phyloP scores from a whole-genome alignment of 2,888 invertebrate species.

The Phoenoteleia sp. region DNA sequence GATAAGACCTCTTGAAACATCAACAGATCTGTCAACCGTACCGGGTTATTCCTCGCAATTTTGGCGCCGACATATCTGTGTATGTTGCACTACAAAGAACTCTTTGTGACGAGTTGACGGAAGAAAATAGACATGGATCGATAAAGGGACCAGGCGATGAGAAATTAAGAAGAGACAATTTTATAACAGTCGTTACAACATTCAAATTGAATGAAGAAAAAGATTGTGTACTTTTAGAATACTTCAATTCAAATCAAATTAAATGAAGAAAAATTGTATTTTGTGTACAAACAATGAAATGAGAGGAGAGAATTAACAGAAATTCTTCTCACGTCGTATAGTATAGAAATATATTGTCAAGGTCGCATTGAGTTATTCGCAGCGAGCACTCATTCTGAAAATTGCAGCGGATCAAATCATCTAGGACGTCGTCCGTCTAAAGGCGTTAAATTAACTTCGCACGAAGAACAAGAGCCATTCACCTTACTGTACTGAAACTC shows the following conservation, averaged over 20 bases:
- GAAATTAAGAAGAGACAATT: too few species aligned
- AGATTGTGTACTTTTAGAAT: too few species aligned
- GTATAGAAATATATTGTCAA: background rate
- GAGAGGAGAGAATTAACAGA: too few species aligned
- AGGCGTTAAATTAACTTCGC: conserved; percentile 68
- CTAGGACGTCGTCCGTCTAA: conserved; percentile 39
- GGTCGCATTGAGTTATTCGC: conserved; percentile 9
- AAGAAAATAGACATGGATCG: conserved; percentile 36
- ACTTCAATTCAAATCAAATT: too few species aligned
- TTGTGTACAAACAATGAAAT: too few species aligned
- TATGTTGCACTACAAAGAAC: conserved; percentile 33
- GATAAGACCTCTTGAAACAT: conserved; percentile 51
- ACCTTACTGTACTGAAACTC: too few species aligned
- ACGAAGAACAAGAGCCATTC: background rate
- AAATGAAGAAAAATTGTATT: too few species aligned
- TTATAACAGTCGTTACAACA: too few species aligned
- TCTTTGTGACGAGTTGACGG: conserved; percentile 13
- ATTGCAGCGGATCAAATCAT: conserved; percentile 32
- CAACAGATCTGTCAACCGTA: conserved; percentile 53
- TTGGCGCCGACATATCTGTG: conserved; percentile 12
- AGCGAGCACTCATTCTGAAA: conserved; percentile 9
- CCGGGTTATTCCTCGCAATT: conserved; percentile 16
- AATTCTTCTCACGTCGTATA: conserved; percentile 14
- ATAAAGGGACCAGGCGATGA: conserved; percentile 33
- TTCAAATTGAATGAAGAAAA: too few species aligned